These are phyloP conservation scores for Heliconius charithonia DNA, from an alignment of 2,888 invertebrate genomes.

Conservation along the genomic window DNA sequence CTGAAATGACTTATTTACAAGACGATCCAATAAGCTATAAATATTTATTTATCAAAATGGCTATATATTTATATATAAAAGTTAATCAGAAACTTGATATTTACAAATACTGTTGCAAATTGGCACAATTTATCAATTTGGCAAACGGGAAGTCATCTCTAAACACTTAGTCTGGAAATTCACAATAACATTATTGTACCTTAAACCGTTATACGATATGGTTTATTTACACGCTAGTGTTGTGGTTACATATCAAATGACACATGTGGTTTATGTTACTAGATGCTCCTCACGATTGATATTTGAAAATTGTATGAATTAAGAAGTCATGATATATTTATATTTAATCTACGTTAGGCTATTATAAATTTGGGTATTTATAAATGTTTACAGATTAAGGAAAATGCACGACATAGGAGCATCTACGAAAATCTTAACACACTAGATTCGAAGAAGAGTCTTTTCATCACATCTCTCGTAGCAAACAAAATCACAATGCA, in stretches of 20 bases:
- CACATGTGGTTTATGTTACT: not conserved
- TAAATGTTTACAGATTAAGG: not conserved
- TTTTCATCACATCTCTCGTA: not conserved
- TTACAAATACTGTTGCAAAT: constrained; percentile 39
- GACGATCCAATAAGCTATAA: constrained; percentile 31
- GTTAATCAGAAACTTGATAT: constrained; percentile 41
- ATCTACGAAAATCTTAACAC: constrained; percentile 11
- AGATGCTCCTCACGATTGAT: constrained; percentile 10
- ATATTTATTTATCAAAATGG: constrained; percentile 41
- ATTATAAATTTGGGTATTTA: not conserved
- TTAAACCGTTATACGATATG: constrained; percentile 48
- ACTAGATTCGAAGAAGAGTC: constrained; percentile 16
- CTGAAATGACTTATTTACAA: constrained; percentile 42
- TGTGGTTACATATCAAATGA: constrained; percentile 19
- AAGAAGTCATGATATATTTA: not conserved
- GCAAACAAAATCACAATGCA: constrained; percentile 1
- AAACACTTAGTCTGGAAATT: constrained; percentile 44
- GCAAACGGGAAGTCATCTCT: constrained; percentile 38
- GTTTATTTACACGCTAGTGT: constrained; percentile 48
- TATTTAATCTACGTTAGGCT: not conserved
- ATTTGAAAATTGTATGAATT: not conserved
- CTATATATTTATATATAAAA: constrained; percentile 37
- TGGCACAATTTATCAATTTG: constrained; percentile 36
- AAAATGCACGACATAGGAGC: not conserved
- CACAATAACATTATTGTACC: constrained; percentile 48